These are phyloP conservation scores for Catamblyrhynchus diadema DNA, from an alignment of 2,797 vertebrate genomes.

Conservation along the genomic window DNA sequence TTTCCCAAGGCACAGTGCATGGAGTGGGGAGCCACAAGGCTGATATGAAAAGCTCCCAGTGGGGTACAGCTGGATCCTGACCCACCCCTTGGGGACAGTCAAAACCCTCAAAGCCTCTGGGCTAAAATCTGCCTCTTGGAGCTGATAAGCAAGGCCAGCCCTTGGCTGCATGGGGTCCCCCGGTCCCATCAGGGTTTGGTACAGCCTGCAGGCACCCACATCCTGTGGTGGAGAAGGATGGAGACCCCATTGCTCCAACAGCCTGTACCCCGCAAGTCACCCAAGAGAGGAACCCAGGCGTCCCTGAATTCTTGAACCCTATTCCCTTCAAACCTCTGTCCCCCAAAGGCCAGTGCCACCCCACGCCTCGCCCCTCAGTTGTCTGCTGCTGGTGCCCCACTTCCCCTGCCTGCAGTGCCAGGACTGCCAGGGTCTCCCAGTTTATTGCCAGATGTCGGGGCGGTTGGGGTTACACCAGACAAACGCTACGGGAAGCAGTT, in stretches of 20 bases:
- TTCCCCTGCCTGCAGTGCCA: background rate
- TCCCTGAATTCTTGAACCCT: background rate
- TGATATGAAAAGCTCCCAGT: fast-evolving
- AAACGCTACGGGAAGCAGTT: conserved; percentile 58
- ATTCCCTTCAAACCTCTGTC: too few relatives aligned
- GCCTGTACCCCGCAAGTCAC: fast-evolving
- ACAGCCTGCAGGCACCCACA: background rate
- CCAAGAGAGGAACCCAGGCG: background rate
- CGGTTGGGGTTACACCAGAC: conserved; percentile 56
- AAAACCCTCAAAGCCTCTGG: background rate
- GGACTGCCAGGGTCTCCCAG: conserved; percentile 64
- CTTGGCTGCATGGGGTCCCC: fast-evolving
- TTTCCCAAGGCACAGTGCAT: background rate
- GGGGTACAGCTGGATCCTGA: background rate
- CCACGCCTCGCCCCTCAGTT: background rate
- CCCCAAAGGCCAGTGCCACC: background rate
- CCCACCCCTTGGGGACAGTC: background rate
- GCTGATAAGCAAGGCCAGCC: background rate
- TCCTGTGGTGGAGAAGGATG: background rate
- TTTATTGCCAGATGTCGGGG: conserved; percentile 68
- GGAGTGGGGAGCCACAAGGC: background rate
- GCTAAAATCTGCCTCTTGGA: background rate
- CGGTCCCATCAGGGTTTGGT: background rate
- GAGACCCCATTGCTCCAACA: background rate
- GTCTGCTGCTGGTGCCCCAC: fast-evolving